Evolutionary conservation across 2,888 invertebrate species (phyloP), one percentile per base, ranked within the genome.

Genomic region (Leptinotarsa tumamoca): DNA sequence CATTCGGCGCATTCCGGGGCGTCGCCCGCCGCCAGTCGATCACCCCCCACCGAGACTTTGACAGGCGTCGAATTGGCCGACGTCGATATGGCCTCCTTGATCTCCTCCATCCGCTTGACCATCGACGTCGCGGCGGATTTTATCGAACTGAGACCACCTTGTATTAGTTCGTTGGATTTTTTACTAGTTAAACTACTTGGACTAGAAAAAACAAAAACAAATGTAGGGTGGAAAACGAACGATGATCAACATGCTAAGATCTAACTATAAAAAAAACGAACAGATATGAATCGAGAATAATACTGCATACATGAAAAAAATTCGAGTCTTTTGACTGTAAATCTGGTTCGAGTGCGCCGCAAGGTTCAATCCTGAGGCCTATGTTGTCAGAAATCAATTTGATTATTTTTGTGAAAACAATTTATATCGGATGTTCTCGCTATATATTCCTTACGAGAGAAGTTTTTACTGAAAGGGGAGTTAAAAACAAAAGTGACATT

Each of bases 21-120:
- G 72, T 87, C 87, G 10, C 86, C 87, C 7, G 83, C 81, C 17
- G 83, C 88, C 73, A 84, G 69, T 21, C 80, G 66, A 72, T 83
- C 83, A 87, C 4, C 90, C n/a, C 68, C 56, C 7, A 13, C 75
- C 88, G 90, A 74, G 89, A 90, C 58, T 87, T 95, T 96, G 4
- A 95, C 94, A 0, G 96, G 96, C 14, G 96, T 96, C n/a, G 95
- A 94, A 80, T 94, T 96, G 4, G 87, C 84, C 27, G 87, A 85
- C 0, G 95, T 95, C 3, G 96, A 95, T 82, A 96, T 95, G 33
- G 95, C 95, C 87, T 96, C 96, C 86, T 96, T 96, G 87, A 97
- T 94, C 87, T 96, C 97, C 86, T 96, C 97, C 83, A 96, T 93
- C 85, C 96, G 96, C 85, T 96, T 96, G 27, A 93, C 96, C 86